Conservation (phyloP, 2,888 invertebrate species). For the Digitonthophagus gazella region DNA sequence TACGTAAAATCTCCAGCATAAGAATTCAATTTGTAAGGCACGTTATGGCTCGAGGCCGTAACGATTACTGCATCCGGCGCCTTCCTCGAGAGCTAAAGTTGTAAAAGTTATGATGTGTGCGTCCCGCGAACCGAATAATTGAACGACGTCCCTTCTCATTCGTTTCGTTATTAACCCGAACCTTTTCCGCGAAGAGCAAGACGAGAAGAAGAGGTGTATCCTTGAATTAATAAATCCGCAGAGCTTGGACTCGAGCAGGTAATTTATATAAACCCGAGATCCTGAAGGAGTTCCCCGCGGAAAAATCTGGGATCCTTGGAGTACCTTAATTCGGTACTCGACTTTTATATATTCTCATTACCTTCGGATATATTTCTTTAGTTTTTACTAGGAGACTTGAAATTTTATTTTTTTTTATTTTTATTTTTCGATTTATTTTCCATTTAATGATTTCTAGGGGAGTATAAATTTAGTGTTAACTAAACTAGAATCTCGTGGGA, state of each 20-base stretch:
- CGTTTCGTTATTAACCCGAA: slow-evolving; percentile 17
- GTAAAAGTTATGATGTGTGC: background rate
- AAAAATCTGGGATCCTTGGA: slow-evolving; percentile 21
- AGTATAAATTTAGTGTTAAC: background rate
- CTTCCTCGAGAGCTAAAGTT: slow-evolving; percentile 3
- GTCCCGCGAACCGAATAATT: background rate
- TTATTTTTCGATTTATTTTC: background rate
- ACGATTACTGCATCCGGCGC: background rate
- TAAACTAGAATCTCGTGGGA: background rate
- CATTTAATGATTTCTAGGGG: background rate
- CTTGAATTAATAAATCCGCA: slow-evolving; percentile 26
- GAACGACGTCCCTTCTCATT: background rate
- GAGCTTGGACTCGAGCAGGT: slow-evolving; percentile 22
- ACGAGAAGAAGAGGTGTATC: slow-evolving; percentile 12
- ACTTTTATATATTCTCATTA: slow-evolving; percentile 26
- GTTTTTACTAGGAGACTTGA: background rate
- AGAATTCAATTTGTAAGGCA: background rate
- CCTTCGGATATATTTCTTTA: slow-evolving; percentile 7
- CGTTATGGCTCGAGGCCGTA: background rate
- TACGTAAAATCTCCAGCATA: no score
- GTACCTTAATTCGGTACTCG: slow-evolving; percentile 25
- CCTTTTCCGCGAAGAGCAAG: slow-evolving; percentile 3
- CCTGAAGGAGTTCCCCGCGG: slow-evolving; percentile 13
- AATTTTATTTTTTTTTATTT: background rate
- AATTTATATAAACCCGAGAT: slow-evolving; percentile 24